Evolutionary conservation across 2,888 invertebrate species (phyloP).

Genomic region (Dicycla oo): DNA sequence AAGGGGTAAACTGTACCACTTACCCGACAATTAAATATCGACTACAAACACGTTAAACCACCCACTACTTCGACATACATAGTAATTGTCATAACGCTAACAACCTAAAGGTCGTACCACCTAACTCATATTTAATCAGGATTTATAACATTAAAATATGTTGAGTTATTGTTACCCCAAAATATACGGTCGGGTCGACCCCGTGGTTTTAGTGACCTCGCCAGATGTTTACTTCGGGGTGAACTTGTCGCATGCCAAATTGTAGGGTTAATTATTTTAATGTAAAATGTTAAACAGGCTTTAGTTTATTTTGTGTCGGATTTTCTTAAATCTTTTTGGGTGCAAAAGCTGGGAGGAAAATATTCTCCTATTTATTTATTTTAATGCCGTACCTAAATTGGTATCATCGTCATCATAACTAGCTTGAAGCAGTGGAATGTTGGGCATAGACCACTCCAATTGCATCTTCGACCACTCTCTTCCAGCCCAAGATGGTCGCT

Average conservation of each 20-base stretch:
- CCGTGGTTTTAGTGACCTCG: constrained; percentile 64
- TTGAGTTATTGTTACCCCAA: constrained; percentile 69
- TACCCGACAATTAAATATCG: constrained; percentile 32
- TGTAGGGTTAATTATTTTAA: constrained; percentile 71
- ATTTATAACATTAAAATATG: constrained; percentile 78
- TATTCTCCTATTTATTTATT: background rate
- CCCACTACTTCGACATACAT: constrained; percentile 19
- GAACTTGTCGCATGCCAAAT: constrained; percentile 70
- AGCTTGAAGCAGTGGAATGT: too few relatives aligned
- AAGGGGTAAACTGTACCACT: constrained; percentile 7
- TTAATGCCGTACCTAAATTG: background rate
- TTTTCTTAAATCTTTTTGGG: constrained; percentile 10
- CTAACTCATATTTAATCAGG: constrained; percentile 83
- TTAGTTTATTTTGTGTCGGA: constrained; percentile 28
- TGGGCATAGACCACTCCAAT: background rate
- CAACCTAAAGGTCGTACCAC: constrained; percentile 38
- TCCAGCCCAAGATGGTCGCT: background rate
- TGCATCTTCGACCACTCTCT: background rate
- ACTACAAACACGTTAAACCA: constrained; percentile 8
- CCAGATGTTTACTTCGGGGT: constrained; percentile 69
- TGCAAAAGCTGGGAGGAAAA: background rate
- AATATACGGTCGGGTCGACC: constrained; percentile 64
- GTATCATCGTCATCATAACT: too few relatives aligned
- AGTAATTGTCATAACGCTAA: constrained; percentile 23
- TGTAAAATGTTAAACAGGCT: constrained; percentile 50